Evolutionary conservation across 2,113 vertebrate genomes (phyloP).

Genomic region (Pycnonotus jocosus): DNA sequence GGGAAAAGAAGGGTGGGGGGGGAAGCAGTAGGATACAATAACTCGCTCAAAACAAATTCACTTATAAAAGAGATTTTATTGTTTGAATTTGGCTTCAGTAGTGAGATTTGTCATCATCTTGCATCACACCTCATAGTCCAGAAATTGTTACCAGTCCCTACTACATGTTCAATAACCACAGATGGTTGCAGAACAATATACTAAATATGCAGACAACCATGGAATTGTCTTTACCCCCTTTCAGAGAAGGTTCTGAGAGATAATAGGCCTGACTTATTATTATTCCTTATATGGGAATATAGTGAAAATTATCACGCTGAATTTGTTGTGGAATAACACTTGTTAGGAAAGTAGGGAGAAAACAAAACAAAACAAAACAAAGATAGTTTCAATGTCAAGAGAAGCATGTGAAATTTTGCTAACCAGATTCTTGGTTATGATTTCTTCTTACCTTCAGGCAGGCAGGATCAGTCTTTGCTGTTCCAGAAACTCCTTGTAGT

Average conservation of each 20-base stretch:
- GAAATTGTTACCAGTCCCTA: not conserved
- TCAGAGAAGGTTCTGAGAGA: not conserved
- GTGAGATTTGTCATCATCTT: not conserved
- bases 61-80: not conserved
- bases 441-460: slow-evolving; percentile 78
- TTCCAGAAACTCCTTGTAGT: slow-evolving; percentile 45
- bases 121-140: not conserved
- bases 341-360: rapidly evolving
- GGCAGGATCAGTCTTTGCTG: slow-evolving; percentile 56
- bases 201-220: not conserved
- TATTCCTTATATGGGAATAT: not conserved
- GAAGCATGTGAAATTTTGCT: not conserved
- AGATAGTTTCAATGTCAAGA: not conserved
- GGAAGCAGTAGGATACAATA: not conserved
- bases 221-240: not conserved
- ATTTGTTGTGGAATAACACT: not conserved
- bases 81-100: not conserved
- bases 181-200: not conserved
- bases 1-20: not conserved
- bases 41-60: not conserved
- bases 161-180: not conserved
- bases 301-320: not conserved
- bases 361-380: too few relatives aligned
- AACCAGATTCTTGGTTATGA: not conserved
- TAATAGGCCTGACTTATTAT: not conserved